phyloP scores from a whole-genome alignment of 2,888 invertebrate genomes.

The Temnothorax ravouxi region DNA sequence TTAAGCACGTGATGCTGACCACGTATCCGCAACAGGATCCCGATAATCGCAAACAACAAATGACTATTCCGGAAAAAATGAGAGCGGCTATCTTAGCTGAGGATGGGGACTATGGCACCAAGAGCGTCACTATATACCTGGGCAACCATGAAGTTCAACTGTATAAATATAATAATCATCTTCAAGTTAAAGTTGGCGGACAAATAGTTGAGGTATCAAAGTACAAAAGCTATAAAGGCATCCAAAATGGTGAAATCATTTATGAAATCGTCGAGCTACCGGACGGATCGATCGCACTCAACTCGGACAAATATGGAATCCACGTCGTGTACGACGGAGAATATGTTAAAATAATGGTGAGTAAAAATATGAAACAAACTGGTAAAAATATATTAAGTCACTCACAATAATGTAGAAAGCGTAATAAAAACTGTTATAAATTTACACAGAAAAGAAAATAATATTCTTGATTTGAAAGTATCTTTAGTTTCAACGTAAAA shows the following conservation, averaged over 20 bases:
- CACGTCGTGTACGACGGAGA: conserved; percentile 89
- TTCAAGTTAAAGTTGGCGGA: conserved; percentile 79
- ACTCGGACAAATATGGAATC: conserved; percentile 86
- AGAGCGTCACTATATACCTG: conserved; percentile 86
- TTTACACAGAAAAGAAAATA: neutral
- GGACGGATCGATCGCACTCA: conserved; percentile 88
- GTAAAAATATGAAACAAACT: conserved; percentile 8
- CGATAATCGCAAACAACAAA: conserved; percentile 62
- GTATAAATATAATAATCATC: conserved; percentile 70
- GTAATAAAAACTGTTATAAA: neutral
- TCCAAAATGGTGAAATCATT: conserved; percentile 68
- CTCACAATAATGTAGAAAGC: neutral
- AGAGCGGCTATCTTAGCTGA: conserved; percentile 86
- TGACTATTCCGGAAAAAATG: conserved; percentile 82
- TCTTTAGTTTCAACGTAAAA: too few relatives aligned
- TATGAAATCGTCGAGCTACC: conserved; percentile 86
- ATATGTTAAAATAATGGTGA: conserved; percentile 85
- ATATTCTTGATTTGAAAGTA: too few relatives aligned
- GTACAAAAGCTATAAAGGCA: conserved; percentile 77
- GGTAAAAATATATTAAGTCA: conserved; percentile 17
- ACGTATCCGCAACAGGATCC: conserved; percentile 84
- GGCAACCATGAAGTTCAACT: conserved; percentile 85
- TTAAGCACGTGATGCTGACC: conserved; percentile 89
- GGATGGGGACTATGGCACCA: conserved; percentile 83
- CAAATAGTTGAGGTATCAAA: conserved; percentile 76